phyloP scores from a whole-genome alignment of 2,888 invertebrate genomes.

The Autographa pulchrina region DNA sequence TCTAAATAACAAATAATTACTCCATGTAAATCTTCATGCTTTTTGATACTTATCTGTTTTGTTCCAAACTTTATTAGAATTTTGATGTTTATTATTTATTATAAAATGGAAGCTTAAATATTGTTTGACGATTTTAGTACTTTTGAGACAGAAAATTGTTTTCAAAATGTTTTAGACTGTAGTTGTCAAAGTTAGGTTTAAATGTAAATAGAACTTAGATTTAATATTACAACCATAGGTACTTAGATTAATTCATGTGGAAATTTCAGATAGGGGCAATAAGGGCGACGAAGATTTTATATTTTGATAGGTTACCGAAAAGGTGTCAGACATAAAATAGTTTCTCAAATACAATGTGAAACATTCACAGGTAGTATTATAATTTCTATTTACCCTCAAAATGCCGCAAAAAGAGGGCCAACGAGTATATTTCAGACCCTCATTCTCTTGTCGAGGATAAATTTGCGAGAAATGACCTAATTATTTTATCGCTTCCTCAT shows the following conservation, averaged over 20 bases:
- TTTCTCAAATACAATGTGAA: neutral
- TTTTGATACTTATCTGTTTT: constrained; percentile 5
- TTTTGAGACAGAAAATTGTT: neutral
- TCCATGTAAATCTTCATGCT: neutral
- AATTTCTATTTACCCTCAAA: neutral
- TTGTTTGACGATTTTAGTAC: neutral
- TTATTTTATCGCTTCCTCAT: constrained; percentile 38
- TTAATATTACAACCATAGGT: neutral
- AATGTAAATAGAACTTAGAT: neutral
- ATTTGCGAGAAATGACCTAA: constrained; percentile 22
- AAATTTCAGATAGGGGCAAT: too few species aligned
- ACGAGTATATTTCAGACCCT: neutral
- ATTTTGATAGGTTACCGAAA: too few species aligned
- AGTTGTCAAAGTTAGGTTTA: neutral
- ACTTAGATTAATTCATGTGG: too few species aligned
- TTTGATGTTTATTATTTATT: neutral
- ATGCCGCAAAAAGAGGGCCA: constrained; percentile 1
- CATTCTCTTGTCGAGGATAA: constrained; percentile 16
- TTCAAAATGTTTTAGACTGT: neutral
- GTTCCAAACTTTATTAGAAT: neutral
- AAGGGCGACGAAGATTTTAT: too few species aligned
- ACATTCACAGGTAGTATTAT: neutral
- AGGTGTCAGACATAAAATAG: too few species aligned
- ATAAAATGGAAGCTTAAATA: neutral
- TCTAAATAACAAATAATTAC: constrained; percentile 7